Evolutionary conservation across 2,797 vertebrate species (phyloP).

Genomic region (Agapornis canus): DNA sequence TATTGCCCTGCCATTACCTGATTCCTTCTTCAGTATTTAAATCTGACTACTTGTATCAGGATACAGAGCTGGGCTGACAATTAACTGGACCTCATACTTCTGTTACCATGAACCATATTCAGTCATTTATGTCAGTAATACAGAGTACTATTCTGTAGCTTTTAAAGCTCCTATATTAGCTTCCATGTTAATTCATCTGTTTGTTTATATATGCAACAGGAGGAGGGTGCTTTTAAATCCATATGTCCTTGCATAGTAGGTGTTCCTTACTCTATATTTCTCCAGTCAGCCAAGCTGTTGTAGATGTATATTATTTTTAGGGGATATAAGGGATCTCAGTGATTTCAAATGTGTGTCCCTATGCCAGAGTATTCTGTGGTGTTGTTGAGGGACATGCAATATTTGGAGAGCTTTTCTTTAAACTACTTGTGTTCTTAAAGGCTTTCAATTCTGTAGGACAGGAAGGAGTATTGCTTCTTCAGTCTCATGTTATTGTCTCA

Average conservation of each 20-base stretch:
- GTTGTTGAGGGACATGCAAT: not conserved
- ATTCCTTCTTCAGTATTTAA: not conserved
- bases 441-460: not conserved
- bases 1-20: not conserved
- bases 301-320: not conserved
- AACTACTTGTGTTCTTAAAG: not conserved
- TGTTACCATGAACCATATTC: not conserved
- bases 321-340: not conserved
- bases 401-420: not conserved
- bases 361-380: not conserved
- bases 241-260: not conserved
- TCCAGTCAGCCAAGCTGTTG: not conserved
- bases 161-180: not conserved
- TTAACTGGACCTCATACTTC: not conserved
- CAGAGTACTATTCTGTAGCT: not conserved
- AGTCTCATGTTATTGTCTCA: not conserved
- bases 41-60: not conserved
- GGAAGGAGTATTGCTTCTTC: not conserved
- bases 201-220: not conserved
- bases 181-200: not conserved
- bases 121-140: not conserved
- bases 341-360: not conserved
- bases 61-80: not conserved
- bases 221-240: not conserved
- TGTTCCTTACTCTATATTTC: not conserved